phyloP scores from a whole-genome alignment of 1,140 invertebrate genomes.

The Papilio glaucus region DNA sequence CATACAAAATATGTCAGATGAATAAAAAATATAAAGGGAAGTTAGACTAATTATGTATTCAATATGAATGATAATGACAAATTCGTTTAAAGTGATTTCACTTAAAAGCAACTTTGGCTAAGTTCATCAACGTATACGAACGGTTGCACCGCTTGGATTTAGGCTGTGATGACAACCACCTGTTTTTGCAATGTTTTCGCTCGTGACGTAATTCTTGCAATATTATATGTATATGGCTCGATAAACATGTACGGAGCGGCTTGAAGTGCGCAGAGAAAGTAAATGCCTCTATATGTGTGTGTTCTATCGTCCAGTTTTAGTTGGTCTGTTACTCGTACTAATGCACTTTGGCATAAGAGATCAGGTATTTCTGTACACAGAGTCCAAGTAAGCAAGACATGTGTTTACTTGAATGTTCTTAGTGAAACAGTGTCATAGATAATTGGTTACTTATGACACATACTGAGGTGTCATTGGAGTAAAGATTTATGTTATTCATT shows the following conservation, averaged over 20 bases:
- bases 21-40: too few relatives aligned
- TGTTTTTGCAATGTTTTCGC: conserved; percentile 26
- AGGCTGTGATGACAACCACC: background rate
- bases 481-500: conserved; percentile 23
- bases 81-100: too few relatives aligned
- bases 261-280: conserved; percentile 27
- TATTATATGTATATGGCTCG: conserved; percentile 29
- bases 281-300: conserved; percentile 2
- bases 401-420: background rate
- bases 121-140: background rate
- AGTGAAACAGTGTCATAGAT: background rate
- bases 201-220: conserved; percentile 17
- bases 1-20: too few relatives aligned
- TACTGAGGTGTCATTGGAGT: background rate
- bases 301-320: conserved; percentile 7
- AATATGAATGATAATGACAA: too few relatives aligned
- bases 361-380: background rate
- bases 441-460: background rate
- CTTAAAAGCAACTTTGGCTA: background rate
- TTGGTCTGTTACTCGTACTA: background rate
- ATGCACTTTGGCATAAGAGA: background rate
- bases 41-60: too few relatives aligned
- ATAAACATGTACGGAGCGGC: conserved; percentile 26
- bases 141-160: background rate
- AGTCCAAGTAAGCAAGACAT: background rate